Percentiles rank a stretch among this genome's conserved stretches.
phyloP scores from a whole-genome alignment of 2,797 vertebrate genomes.

The Pipistrellus pipistrellus region DNA sequence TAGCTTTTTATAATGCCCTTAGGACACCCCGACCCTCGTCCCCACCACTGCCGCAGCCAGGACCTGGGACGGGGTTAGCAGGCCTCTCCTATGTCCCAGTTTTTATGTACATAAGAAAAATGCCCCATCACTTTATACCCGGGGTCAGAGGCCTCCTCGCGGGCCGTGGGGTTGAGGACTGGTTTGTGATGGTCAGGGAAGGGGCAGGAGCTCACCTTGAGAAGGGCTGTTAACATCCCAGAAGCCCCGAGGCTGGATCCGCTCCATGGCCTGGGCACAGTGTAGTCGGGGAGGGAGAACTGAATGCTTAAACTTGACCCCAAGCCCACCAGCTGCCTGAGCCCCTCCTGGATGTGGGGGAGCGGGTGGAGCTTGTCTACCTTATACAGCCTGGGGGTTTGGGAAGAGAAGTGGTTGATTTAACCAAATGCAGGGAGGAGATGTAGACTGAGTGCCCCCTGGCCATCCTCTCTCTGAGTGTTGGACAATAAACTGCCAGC shows the following conservation, averaged over 20 bases:
- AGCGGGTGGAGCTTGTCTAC: not conserved
- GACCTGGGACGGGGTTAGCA: not conserved
- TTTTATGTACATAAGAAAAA: no score
- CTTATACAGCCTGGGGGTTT: constrained; percentile 34
- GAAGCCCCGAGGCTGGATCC: not conserved
- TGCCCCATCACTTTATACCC: not conserved
- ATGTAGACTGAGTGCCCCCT: not conserved
- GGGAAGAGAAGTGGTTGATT: constrained; percentile 33
- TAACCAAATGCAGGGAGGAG: constrained; percentile 66
- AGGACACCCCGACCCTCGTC: not conserved
- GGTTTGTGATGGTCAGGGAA: not conserved
- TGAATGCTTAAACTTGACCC: constrained; percentile 72
- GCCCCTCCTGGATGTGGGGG: not conserved
- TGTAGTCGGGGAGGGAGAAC: constrained; percentile 45
- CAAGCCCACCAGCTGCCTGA: not conserved
- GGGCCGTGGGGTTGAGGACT: not conserved
- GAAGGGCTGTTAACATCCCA: not conserved
- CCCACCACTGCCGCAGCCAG: constrained; percentile 5
- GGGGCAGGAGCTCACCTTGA: not conserved
- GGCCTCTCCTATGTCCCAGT: not conserved
- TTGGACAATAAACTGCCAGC: constrained; percentile 79
- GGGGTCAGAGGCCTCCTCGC: not conserved
- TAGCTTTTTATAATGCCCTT: constrained; percentile 67
- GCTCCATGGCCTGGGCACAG: constrained; percentile 40
- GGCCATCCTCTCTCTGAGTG: not conserved